Percentiles rank a stretch among this genome's conserved stretches.
Conservation (phyloP, 2,797 vertebrate genomes). For the Pogonophryne albipinna region DNA sequence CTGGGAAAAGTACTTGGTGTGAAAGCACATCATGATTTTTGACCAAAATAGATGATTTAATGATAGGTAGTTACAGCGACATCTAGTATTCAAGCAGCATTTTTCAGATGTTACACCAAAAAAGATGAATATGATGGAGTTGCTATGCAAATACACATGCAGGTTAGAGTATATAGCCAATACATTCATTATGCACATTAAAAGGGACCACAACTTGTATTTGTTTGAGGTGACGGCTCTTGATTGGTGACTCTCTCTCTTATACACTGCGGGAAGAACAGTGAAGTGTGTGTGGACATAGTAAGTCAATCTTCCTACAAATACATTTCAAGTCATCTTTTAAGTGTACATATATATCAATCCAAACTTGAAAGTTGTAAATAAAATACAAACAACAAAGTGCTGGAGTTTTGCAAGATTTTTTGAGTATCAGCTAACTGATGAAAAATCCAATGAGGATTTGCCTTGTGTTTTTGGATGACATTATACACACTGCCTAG, state of each 20-base stretch:
- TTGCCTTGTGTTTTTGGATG: background rate
- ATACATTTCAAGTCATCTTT: background rate
- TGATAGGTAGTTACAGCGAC: background rate
- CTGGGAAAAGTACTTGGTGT: too few relatives aligned
- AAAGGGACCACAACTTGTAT: conserved; percentile 16
- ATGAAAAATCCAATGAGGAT: conserved; percentile 1
- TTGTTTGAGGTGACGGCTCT: conserved; percentile 32
- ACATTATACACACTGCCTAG: conserved; percentile 11
- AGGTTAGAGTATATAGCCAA: background rate
- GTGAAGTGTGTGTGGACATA: background rate
- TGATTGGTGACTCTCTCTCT: conserved; percentile 24
- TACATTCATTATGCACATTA: background rate
- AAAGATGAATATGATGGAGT: conserved; percentile 4
- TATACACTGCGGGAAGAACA: background rate
- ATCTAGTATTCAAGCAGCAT: conserved; percentile 19
- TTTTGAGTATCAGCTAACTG: background rate
- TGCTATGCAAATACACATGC: conserved; percentile 10
- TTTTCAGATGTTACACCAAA: conserved; percentile 20
- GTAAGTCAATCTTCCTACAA: background rate
- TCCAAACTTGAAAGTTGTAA: background rate
- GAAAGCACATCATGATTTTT: background rate
- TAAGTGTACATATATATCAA: background rate
- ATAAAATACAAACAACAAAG: conserved; percentile 8
- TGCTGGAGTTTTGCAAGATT: background rate
- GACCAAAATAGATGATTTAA: conserved; percentile 20